Evolutionary conservation across 2,888 invertebrate species (phyloP), one percentile per base, ranked within the genome.

Genomic region (Nymphalis c-album): DNA sequence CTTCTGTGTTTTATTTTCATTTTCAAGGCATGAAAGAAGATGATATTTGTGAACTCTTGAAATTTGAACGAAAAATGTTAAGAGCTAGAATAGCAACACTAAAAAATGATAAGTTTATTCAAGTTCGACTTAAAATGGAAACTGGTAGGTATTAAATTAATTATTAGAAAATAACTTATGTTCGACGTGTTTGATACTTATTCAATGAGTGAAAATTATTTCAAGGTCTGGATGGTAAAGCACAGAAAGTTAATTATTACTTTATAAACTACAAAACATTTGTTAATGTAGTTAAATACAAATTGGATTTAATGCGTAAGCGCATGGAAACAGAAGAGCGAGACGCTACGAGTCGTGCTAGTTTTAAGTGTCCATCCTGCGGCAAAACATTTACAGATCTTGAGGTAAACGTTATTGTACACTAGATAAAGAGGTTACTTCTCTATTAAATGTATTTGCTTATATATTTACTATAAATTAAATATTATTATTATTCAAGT

Each of bases 271-370:
- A 98, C 87, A 98, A 98, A 93, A 96, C 96, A 50, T 98, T 98
- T 88, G 98, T 99, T 6, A 99, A 99, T 92, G 98, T 99, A 17
- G 97, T 99, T 0, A 99, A 98, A 88, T 99, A 99, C 88, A 99
- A 99, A 91, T 89, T 99, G 82, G 98, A 99, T 90, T 94, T 98
- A 81, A 98, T 99, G 96, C 94, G 98, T 68, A 97, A 98, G 82
- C 95, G 98, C 76, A 96, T 99, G 94, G 99, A 99, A 86, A 97
- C 97, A 0, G 98, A 98, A 83, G 98, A 98, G 83, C 93, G 98
- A 61, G 98, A 98, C 87, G 97, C 97, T 0, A 98, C 98, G 0
- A 98, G 97, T 83, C 94, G 98, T 72, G 97, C 98, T 31, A 98
- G 98, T 82, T 99, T 99, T 85, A 97, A 97, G 82, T 99, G 99